These are phyloP conservation scores for Chironomus tepperi DNA, from an alignment of 1,140 invertebrate genomes.

Conservation along the genomic window DNA sequence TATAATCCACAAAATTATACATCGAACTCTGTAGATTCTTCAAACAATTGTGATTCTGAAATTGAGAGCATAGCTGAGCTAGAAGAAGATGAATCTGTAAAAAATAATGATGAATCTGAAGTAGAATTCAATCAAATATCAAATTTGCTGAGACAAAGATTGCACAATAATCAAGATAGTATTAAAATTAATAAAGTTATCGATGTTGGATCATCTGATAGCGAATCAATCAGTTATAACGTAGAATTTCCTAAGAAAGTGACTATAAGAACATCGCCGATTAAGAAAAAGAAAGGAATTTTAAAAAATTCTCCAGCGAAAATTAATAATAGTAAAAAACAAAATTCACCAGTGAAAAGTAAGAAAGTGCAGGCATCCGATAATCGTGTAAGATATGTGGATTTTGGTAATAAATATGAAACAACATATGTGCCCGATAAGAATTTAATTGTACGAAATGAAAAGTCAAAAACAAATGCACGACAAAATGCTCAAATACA, in stretches of 20 bases:
- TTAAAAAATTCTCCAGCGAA: not conserved
- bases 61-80: not conserved
- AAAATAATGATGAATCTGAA: not conserved
- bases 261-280: not conserved
- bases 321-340: not conserved
- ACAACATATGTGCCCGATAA: constrained; percentile 29
- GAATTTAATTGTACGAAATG: constrained; percentile 20
- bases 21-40: not conserved
- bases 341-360: not conserved
- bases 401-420: constrained; percentile 31
- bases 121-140: constrained; percentile 3
- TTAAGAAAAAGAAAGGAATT: constrained; percentile 1
- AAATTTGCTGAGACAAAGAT: not conserved
- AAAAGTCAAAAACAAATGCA: constrained; percentile 20
- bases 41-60: not conserved
- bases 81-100: not conserved
- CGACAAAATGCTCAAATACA: constrained; percentile 24
- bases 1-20: constrained; percentile 13
- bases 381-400: constrained; percentile 30
- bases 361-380: not conserved
- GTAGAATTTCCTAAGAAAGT: not conserved
- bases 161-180: not conserved
- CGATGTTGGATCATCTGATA: not conserved
- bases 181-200: not conserved
- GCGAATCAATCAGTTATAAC: not conserved